Conservation (phyloP, 2,797 vertebrate genomes). For the Valencia hispanica region DNA sequence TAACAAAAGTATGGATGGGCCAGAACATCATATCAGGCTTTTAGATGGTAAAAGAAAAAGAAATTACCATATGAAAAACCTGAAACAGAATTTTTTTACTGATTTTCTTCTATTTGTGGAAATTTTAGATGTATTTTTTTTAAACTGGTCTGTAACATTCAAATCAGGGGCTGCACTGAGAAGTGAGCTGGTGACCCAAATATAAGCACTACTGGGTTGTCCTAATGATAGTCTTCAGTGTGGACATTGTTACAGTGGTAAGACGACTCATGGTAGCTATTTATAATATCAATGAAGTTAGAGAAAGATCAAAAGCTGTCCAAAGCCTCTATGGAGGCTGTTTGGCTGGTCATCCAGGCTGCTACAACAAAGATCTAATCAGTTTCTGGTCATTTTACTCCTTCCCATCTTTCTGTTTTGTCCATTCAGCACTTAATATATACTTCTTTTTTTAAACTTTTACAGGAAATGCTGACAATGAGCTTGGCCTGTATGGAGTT, state of each 20-base stretch:
- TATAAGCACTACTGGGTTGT: background rate
- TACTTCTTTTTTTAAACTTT: constrained; percentile 11
- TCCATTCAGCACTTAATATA: background rate
- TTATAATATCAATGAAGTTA: too few relatives aligned
- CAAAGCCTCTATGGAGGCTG: background rate
- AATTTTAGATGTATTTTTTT: too few relatives aligned
- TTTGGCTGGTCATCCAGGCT: background rate
- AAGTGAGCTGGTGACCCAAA: background rate
- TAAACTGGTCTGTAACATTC: background rate
- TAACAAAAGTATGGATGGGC: background rate
- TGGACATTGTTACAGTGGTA: background rate
- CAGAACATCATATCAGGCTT: background rate
- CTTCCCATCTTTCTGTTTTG: background rate
- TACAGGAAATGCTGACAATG: constrained; percentile 95
- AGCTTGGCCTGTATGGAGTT: constrained; percentile 96
- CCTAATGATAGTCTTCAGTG: background rate
- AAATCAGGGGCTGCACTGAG: background rate
- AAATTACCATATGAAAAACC: too few relatives aligned
- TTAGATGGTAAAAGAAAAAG: background rate
- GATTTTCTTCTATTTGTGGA: background rate
- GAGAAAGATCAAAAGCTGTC: background rate
- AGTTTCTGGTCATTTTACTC: background rate
- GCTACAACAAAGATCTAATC: too few relatives aligned
- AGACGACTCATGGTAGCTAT: too few relatives aligned
- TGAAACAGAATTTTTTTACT: background rate